Percentiles rank a stretch among this genome's conserved stretches.
phyloP scores from a whole-genome alignment of 2,797 vertebrate species.

The Poecilia gillii region DNA sequence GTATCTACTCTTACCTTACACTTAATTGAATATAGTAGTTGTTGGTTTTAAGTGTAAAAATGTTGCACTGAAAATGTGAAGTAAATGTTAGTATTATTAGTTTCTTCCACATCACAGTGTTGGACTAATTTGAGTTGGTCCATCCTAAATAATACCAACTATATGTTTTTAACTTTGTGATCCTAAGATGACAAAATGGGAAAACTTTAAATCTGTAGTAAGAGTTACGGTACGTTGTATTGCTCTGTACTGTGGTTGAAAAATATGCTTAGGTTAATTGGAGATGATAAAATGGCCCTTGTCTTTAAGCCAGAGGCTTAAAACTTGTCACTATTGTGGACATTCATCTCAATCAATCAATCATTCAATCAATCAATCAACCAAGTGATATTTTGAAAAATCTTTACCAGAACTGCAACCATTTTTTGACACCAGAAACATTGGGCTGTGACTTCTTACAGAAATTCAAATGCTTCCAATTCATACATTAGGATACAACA shows the following conservation, averaged over 20 bases:
- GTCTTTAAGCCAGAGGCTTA: neutral
- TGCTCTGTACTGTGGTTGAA: neutral
- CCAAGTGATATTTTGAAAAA: slow-evolving; percentile 46
- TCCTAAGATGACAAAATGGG: neutral
- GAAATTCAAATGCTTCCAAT: slow-evolving; percentile 70
- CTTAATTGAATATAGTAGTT: neutral
- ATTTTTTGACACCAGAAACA: slow-evolving; percentile 68
- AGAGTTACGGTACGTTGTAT: neutral
- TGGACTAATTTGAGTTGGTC: neutral
- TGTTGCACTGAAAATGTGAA: no score
- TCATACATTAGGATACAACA: slow-evolving; percentile 72
- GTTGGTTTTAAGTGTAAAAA: neutral
- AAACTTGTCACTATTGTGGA: neutral
- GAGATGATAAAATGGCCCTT: neutral
- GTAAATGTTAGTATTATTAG: neutral
- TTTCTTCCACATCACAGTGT: neutral
- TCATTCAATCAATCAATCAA: slow-evolving; percentile 33
- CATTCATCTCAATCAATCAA: slow-evolving; percentile 35
- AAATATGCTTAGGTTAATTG: neutral
- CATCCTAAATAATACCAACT: neutral
- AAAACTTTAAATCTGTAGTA: neutral
- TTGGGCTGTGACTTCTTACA: slow-evolving; percentile 76
- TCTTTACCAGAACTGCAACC: slow-evolving; percentile 66
- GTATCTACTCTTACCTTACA: neutral
- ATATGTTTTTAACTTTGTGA: neutral